Base-by-base conservation (phyloP, 2,888 invertebrate species). In the Arrhopalites spinosus region DNA sequence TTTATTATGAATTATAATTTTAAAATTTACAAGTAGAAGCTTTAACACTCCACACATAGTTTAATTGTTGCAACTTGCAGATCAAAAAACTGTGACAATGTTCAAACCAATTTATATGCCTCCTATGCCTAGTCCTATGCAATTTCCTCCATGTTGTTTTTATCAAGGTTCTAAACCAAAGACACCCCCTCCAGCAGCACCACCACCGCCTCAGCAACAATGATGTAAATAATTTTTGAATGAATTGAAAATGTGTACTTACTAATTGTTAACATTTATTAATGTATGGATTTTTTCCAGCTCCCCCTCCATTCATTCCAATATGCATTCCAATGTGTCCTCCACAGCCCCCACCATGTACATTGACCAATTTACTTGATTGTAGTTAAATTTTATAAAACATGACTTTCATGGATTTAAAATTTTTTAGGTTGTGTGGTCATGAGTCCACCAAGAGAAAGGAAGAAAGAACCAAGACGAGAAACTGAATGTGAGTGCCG, bases 291-390 rank as follows among this genome's bases (percentile, higher is more conserved):
- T n/a, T n/a, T n/a, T n/a, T n/a, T 36, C 11, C 11, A 36, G 36
- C 36, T 36, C 53, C 53, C 8, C n/a, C 53, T 53, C 53, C 53
- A 17, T 53, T 53, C 20, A 53, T 53, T 53, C 53, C 53, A 3
- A 53, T 53, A 53, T 53, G 53, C 5, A 53, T 53, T 53, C 53
- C 53, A 53, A 53, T 53, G 53, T 53, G 53, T 53, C 53, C 53
- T 8, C 53, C 53, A 53, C 20, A 36, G 11, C 36, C 36, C 3
- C 36, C 36, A 7, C 36, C 36, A 7, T 36, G 36, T 36, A 36
- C 36, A 36, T 36, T 7, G 5, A 36, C 36, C 3, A 36, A 11
- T 36, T 36, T 7, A n/a, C n/a, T 36, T 36, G 3, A 36, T 36
- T 36, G 36, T 7, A 36, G 36, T n/a, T n/a, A n/a, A n/a, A n/a